Evolutionary conservation across 1,140 invertebrate species (phyloP).

Genomic region (Bombus vancouverensis): DNA sequence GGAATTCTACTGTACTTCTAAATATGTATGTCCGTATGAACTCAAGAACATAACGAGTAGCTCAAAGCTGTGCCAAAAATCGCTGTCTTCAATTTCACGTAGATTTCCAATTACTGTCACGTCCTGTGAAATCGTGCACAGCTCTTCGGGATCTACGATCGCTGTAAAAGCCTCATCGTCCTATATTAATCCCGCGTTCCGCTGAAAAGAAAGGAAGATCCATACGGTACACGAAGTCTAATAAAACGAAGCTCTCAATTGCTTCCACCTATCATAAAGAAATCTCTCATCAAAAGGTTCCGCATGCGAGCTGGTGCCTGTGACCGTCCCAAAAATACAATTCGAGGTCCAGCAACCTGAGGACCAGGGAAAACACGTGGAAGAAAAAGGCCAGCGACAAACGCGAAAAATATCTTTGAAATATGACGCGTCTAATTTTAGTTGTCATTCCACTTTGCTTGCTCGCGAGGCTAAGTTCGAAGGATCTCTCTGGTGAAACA

Average conservation of each 20-base stretch:
- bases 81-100: background rate
- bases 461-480: background rate
- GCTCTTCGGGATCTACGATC: background rate
- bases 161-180: background rate
- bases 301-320: background rate
- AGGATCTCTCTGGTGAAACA: background rate
- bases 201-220: background rate
- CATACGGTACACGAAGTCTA: background rate
- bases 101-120: background rate
- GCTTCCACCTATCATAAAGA: background rate
- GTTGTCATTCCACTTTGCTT: background rate
- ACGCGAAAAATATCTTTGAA: constrained; percentile 19
- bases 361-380: background rate
- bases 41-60: background rate
- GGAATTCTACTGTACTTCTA: background rate
- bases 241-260: constrained; percentile 1
- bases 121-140: no score
- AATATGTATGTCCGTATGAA: background rate
- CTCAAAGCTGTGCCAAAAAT: background rate
- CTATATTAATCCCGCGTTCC: background rate
- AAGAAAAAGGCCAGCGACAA: background rate
- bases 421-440: constrained; percentile 35
- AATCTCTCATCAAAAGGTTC: constrained; percentile 16
- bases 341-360: background rate
- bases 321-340: background rate